phyloP scores from a whole-genome alignment of 1,140 invertebrate species.

The Stegodyphus mimosarum region DNA sequence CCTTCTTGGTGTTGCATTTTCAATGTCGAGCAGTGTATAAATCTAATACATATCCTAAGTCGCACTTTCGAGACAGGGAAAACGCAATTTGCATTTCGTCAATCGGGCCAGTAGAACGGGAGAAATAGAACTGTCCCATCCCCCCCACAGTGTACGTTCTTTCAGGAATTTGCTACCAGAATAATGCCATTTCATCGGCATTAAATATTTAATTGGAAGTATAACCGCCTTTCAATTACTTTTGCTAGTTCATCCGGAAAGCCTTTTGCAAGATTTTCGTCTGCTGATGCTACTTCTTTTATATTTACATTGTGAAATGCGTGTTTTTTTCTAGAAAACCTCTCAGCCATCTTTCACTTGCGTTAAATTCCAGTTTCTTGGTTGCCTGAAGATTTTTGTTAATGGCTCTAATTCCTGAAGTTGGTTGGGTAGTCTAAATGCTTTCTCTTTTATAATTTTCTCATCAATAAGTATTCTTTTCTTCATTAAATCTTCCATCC shows the following conservation, averaged over 20 bases:
- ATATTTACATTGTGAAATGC: background rate
- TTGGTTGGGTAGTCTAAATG: background rate
- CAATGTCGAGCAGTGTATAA: no score
- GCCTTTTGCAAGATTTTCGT: constrained; percentile 12
- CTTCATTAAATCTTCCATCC: no score
- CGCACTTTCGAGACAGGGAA: no score
- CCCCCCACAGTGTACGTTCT: constrained; percentile 58
- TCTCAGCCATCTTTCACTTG: background rate
- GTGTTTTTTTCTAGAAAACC: constrained; percentile 4
- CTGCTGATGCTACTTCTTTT: constrained; percentile 17
- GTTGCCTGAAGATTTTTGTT: background rate
- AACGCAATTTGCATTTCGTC: no score
- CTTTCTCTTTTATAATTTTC: background rate
- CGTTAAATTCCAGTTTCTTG: background rate
- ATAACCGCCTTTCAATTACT: constrained; percentile 3
- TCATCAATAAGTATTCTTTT: background rate
- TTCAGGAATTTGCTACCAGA: constrained; percentile 51
- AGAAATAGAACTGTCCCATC: no score
- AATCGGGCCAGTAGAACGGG: no score
- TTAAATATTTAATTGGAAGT: constrained; percentile 23
- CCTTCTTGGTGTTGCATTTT: no score
- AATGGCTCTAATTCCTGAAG: constrained; percentile 8
- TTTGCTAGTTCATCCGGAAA: constrained; percentile 13
- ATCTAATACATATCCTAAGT: no score
- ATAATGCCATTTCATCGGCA: constrained; percentile 52